Evolutionary conservation across 2,797 vertebrate genomes (phyloP).

Genomic region (Mormyrops boulengeri): DNA sequence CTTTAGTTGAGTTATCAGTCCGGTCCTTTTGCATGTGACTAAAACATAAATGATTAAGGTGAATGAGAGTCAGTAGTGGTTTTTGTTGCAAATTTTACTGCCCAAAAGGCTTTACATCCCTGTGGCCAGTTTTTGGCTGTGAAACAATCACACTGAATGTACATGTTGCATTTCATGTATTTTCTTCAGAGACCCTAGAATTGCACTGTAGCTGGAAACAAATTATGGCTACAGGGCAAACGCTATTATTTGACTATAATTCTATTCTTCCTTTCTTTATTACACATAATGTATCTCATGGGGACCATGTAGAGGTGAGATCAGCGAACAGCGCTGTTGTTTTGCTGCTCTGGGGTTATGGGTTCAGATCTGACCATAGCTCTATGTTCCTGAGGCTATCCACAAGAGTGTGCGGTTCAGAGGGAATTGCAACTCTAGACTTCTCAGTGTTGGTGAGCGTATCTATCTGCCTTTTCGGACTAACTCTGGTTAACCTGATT

Average conservation of each 20-base stretch:
- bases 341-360: neutral
- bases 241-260: neutral
- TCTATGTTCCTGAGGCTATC: neutral
- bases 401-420: neutral
- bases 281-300: neutral
- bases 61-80: neutral
- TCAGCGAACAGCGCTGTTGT: neutral
- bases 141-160: neutral
- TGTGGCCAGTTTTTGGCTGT: neutral
- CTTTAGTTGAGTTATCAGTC: constrained; percentile 6
- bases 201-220: neutral
- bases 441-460: neutral
- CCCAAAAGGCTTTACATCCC: neutral
- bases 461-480: neutral
- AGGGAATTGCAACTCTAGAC: neutral
- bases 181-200: neutral
- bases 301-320: neutral
- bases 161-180: neutral
- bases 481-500: neutral
- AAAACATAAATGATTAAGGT: constrained; percentile 4
- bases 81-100: neutral
- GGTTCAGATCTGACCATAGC: neutral
- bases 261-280: neutral
- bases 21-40: neutral
- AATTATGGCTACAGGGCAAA: neutral